Conservation (phyloP, 1,140 invertebrate species). For the Diploscapter pachys region DNA sequence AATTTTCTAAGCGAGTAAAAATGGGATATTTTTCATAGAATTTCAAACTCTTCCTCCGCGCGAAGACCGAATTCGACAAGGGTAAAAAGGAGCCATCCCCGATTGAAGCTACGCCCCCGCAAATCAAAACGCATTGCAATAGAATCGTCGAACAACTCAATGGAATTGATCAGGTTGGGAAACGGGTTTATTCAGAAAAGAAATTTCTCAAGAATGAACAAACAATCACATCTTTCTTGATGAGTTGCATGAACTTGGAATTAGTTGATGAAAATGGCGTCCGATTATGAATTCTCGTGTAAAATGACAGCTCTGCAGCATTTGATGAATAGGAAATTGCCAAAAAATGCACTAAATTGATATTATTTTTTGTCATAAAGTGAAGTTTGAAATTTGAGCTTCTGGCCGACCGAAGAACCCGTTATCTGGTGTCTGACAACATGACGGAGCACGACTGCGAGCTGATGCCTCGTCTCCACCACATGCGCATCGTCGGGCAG, state of each 20-base stretch:
- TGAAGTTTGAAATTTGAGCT: conserved; percentile 35
- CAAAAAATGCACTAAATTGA: too few species aligned
- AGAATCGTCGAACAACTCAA: conserved; percentile 55
- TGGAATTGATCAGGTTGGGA: conserved; percentile 41
- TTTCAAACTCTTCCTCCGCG: conserved; percentile 60
- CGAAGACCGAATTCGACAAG: conserved; percentile 53
- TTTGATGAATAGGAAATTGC: too few species aligned
- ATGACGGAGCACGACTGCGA: conserved; percentile 99
- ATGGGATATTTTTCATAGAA: conserved; percentile 47
- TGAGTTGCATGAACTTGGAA: too few species aligned
- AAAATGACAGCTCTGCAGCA: too few species aligned
- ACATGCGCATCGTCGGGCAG: conserved; percentile 85
- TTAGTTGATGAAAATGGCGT: too few species aligned
- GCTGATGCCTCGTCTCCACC: conserved; percentile 94
- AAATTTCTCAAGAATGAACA: too few species aligned
- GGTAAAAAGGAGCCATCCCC: conserved; percentile 48
- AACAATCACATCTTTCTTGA: too few species aligned
- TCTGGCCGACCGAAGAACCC: conserved; percentile 65
- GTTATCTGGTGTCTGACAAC: conserved; percentile 90
- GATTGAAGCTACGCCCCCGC: conserved; percentile 49
- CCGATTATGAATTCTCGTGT: too few species aligned
- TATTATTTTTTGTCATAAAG: conserved; percentile 40
- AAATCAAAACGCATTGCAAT: conserved; percentile 48
- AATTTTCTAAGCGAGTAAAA: neutral
- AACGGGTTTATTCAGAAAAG: too few species aligned